These are phyloP conservation scores for Dynastes hyllus DNA, from an alignment of 2,888 invertebrate genomes.

Conservation along the genomic window DNA sequence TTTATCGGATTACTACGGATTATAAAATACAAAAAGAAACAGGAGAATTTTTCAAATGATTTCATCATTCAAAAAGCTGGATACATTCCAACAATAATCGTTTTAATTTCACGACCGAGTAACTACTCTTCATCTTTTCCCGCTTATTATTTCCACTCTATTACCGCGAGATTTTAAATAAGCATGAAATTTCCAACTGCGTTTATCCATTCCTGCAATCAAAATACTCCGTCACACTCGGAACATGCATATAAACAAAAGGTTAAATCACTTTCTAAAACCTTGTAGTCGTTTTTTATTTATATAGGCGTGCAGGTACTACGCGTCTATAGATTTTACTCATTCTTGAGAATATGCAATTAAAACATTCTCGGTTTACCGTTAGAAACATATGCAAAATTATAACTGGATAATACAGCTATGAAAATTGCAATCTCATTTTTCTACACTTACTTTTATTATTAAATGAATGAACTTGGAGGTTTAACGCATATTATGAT, in stretches of 20 bases:
- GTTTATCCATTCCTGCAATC: not conserved
- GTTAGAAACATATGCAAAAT: constrained; percentile 18
- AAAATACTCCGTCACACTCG: not conserved
- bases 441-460: not conserved
- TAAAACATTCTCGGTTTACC: constrained; percentile 25
- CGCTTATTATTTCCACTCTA: not conserved
- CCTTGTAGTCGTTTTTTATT: constrained; percentile 24
- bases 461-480: too few relatives aligned
- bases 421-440: not conserved
- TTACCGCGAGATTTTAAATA: not conserved
- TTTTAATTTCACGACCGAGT: not conserved
- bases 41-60: too few relatives aligned
- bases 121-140: not conserved
- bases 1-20: too few relatives aligned
- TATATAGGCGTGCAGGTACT: constrained; percentile 16
- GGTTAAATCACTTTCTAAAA: constrained; percentile 45
- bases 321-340: constrained; percentile 16
- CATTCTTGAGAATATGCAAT: constrained; percentile 4
- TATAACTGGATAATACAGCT: not conserved
- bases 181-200: not conserved
- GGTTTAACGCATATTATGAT: too few relatives aligned
- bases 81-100: not conserved
- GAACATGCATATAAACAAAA: constrained; percentile 23
- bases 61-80: not conserved
- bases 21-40: too few relatives aligned